Percentiles rank a stretch among this genome's conserved stretches.
phyloP scores from a whole-genome alignment of 2,113 vertebrate genomes.

The Tachysurus vachellii region DNA sequence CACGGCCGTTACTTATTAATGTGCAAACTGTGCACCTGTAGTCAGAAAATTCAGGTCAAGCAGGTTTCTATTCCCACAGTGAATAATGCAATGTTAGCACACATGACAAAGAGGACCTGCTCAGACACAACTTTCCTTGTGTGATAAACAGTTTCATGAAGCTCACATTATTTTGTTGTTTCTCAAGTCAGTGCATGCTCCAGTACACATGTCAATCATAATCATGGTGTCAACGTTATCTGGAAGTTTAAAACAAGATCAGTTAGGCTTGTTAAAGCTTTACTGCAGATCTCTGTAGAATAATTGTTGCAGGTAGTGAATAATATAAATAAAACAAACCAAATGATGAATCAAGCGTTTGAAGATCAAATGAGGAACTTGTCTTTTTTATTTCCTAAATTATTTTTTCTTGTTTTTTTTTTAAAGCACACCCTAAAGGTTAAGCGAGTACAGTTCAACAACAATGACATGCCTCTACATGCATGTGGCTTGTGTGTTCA shows the following conservation, averaged over 20 bases:
- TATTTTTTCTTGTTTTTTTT: neutral
- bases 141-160: neutral
- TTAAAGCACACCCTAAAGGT: neutral
- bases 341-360: neutral
- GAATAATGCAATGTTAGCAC: neutral
- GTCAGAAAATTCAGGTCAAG: slow-evolving; percentile 49
- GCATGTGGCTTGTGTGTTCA: neutral
- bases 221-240: neutral
- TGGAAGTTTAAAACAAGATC: neutral
- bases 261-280: neutral
- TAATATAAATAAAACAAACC: neutral
- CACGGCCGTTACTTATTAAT: slow-evolving; percentile 17
- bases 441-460: neutral
- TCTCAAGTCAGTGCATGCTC: neutral
- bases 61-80: slow-evolving; percentile 57
- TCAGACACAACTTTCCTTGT: neutral
- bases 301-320: neutral
- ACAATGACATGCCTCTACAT: neutral
- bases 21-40: neutral
- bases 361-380: neutral
- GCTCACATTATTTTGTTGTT: neutral
- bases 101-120: neutral
- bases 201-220: neutral
- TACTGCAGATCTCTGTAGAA: neutral
- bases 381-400: no score